Evolutionary conservation across 2,113 vertebrate genomes (phyloP), one percentile per base, ranked within the genome.

Genomic region (Aythya baeri): DNA sequence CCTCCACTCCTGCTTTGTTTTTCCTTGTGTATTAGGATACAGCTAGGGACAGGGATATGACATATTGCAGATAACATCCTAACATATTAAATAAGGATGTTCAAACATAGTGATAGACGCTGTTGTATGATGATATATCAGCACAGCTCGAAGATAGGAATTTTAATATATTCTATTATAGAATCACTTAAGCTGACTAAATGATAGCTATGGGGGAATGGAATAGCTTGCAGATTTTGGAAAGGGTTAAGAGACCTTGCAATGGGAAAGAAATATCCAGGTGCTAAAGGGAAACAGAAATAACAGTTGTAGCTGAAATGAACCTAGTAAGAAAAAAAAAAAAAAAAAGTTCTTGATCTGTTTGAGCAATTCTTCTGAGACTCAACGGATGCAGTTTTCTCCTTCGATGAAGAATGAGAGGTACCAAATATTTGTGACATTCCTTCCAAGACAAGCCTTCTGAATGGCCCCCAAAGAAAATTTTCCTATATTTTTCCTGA

Each of bases 81-180:
- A 96, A 96, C 86, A 89, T 91, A 94, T 94, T 96, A 93, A 95
- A 96, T 96, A 96, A 96, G 88, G 91, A 95, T 92, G 94, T 96
- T 96, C 96, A 96, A 95, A 95, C 91, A 95, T 1, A 94, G 86
- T 93, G 88, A 84, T 94, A 96, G 92, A 94, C 96, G 81, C 94
- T 11, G 88, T 97, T 95, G 93, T 96, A 89, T 87, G 94, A 96
- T 91, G 93, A 95, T 96, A 91, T 89, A 95, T 95, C 94, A 87
- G 83, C 88, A 91, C 83, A 93, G 91, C 88, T 96, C 84, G 79
- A 94, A 96, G 94, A 95, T 96, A 97, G 95, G 91, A 27, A 71
- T 95, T 92, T 94, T 95, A 95, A 96, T 95, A 92, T 96, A 94
- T 91, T 96, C 94, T 95, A 82, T 94, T 96, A 92, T 91, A 72